Conservation (phyloP, 1,140 invertebrate genomes). For the Solen grandis region DNA sequence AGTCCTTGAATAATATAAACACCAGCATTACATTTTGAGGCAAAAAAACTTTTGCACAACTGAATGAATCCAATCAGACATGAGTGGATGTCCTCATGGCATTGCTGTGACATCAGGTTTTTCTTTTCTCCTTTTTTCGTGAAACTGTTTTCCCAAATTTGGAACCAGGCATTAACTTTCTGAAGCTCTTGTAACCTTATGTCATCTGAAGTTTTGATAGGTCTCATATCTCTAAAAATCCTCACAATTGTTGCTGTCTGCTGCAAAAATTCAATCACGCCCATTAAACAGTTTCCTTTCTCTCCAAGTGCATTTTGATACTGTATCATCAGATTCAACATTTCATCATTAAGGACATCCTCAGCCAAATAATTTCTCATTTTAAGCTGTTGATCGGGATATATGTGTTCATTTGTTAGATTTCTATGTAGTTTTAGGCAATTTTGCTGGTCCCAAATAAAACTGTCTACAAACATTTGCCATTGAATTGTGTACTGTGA, state of each 20-base stretch:
- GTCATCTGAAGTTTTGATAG: conserved; percentile 11
- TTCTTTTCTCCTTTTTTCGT: not conserved
- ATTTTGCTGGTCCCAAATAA: conserved; percentile 37
- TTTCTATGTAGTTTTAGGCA: conserved; percentile 11
- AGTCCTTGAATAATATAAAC: not conserved
- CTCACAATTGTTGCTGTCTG: not conserved
- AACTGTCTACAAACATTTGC: conserved; percentile 31
- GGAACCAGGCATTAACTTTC: not conserved
- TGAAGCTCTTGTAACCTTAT: not conserved
- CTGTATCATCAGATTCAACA: conserved; percentile 7
- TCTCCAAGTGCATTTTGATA: conserved; percentile 8
- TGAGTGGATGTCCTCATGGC: conserved; percentile 18
- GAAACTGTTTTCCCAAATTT: not conserved
- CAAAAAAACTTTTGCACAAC: not conserved
- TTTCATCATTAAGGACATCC: conserved; percentile 1
- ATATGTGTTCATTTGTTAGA: conserved; percentile 19
- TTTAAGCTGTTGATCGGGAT: conserved; percentile 1
- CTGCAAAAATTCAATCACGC: conserved; percentile 15
- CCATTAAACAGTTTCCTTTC: conserved; percentile 9
- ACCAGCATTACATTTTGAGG: not conserved
- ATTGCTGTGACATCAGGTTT: conserved; percentile 12
- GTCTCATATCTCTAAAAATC: conserved; percentile 30
- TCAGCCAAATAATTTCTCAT: conserved; percentile 11
- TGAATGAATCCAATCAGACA: conserved; percentile 9
- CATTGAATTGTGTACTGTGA: conserved; percentile 1